These are phyloP conservation scores for Anas bahamensis DNA, from an alignment of 2,797 vertebrate species.

Conservation along the genomic window DNA sequence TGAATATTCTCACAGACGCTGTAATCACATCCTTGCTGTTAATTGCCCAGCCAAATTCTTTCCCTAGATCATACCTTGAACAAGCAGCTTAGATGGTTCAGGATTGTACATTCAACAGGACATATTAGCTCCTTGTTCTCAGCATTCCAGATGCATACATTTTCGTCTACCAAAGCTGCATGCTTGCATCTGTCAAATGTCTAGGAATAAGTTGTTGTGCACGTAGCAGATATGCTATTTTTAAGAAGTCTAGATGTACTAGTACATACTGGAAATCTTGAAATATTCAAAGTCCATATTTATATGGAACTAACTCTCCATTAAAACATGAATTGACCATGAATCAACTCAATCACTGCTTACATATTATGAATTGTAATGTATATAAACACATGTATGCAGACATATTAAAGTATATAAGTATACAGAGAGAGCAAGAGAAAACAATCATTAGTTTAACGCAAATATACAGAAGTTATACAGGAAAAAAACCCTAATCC, in stretches of 20 bases:
- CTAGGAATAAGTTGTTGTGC: not conserved
- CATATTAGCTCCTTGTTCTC: not conserved
- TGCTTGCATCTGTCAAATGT: not conserved
- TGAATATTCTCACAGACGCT: not conserved
- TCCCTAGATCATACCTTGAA: not conserved
- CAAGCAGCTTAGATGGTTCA: not conserved
- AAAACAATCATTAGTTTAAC: not conserved
- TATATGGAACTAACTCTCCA: not conserved
- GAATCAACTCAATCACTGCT: not conserved
- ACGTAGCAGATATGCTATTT: not conserved
- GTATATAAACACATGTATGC: not conserved
- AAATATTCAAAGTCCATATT: not conserved
- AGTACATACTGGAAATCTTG: not conserved
- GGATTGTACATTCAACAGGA: not conserved
- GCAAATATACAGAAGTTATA: not conserved
- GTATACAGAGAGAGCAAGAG: not conserved
- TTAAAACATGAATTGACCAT: not conserved
- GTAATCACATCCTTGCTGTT: not conserved
- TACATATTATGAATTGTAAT: not conserved
- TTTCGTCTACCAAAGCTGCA: not conserved
- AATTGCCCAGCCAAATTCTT: not conserved
- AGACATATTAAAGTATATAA: not conserved
- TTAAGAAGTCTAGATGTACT: not conserved
- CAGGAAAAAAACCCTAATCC: accelerated
- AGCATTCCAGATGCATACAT: not conserved